Base-by-base conservation (phyloP, 2,797 vertebrate genomes). In the Neomorphus geoffroyi region DNA sequence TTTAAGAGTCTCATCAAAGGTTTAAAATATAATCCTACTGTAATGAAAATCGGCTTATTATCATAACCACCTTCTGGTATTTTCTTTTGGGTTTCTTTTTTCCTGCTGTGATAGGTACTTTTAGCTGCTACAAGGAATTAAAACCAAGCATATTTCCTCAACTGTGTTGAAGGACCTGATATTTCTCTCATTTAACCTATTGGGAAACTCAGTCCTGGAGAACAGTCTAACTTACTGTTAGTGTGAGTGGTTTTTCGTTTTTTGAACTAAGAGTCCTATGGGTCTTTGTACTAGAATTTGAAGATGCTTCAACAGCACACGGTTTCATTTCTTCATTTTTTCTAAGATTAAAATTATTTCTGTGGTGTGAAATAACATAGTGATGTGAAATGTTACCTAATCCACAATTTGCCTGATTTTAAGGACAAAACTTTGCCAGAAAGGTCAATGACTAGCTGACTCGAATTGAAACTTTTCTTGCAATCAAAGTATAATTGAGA, bases 31-130 rank as follows among this genome's bases (percentile, higher is more conserved):
- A 87, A 94, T 73, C 64, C 88, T 88, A 26, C 83, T 81, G 69
- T 94, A 93, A 96, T 88, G 91, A 88, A 96, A 96, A 93, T 96
- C 64, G 91, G 60, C 69, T 78, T 83, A 86, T 86, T 93, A 85
- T 58, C 94, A 89, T 80, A 85, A 73, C 79, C 65, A 81, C 84
- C 90, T 96, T 95, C 94, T 94, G 88, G 56, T 88, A 43, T 91
- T 88, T 93, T 89, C 78, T 80, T 86, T 12, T 45, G 67, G 27
- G 11, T 77, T 22, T 60, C 73, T 81, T 58, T 91, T 21, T 69
- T 94, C 81, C 71, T 85, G 74, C 77, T 80, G 69, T 46, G 54
- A n/a, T 60, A 79, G n/a, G 78, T 78, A 72, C 56, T 80, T 88
- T 87, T 81, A 61, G 33, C 56, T 88, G 72, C 56, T 70, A 83